Conservation (phyloP, 2,888 invertebrate genomes). For the Mylabris sibirica region DNA sequence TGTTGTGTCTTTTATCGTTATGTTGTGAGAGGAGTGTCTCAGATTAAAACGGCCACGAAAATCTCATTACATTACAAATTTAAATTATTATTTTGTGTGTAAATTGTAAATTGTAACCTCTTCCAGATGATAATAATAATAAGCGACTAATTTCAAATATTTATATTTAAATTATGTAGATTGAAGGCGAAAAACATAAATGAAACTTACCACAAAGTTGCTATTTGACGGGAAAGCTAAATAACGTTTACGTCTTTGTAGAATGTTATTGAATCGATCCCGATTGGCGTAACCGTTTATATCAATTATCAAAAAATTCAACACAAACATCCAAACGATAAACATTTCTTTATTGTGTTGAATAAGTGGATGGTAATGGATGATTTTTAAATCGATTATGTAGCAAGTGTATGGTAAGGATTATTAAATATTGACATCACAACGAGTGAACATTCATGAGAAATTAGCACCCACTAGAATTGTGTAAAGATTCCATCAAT, state of each 20-base stretch:
- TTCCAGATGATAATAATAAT: not conserved
- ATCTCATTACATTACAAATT: not conserved
- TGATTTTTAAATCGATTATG: not conserved
- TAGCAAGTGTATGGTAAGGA: not conserved
- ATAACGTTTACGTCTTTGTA: constrained; percentile 61
- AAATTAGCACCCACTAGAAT: constrained; percentile 7
- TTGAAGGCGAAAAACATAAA: not conserved
- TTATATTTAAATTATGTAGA: not conserved
- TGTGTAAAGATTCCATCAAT: not conserved
- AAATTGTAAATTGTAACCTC: not conserved
- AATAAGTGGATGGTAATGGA: not conserved
- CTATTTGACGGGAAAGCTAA: constrained; percentile 64
- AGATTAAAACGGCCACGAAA: not conserved
- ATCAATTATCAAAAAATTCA: constrained; percentile 13
- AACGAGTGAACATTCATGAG: not conserved
- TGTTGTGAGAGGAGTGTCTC: not conserved
- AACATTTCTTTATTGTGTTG: constrained; percentile 18
- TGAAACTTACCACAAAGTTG: constrained; percentile 54
- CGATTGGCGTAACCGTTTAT: not conserved
- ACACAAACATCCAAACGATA: constrained; percentile 4
- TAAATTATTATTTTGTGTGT: not conserved
- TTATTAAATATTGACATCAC: not conserved
- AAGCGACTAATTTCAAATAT: not conserved
- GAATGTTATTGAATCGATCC: constrained; percentile 32
- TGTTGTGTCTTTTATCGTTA: not conserved